phyloP scores from a whole-genome alignment of 2,888 invertebrate genomes.

The Cantharis rustica region DNA sequence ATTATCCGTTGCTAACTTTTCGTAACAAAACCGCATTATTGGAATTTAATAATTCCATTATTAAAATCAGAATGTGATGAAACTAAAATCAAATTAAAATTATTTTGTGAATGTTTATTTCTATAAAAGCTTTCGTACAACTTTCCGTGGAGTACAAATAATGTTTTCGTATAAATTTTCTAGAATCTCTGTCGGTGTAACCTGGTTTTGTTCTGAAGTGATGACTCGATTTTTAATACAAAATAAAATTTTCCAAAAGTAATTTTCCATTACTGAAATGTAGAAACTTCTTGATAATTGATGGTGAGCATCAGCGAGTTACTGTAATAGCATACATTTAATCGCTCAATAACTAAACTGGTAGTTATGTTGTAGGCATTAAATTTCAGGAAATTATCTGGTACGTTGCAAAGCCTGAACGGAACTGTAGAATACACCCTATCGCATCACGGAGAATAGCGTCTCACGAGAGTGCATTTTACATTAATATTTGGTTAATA shows the following conservation, averaged over 20 bases:
- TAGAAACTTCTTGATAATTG: neutral
- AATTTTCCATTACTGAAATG: neutral
- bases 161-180: too few species aligned
- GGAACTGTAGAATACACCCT: neutral
- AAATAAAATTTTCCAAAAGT: neutral
- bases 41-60: too few species aligned
- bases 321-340: neutral
- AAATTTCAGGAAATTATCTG: neutral
- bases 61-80: too few species aligned
- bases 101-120: too few species aligned
- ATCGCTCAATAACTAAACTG: neutral
- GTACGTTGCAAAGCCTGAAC: neutral
- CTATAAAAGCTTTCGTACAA: too few species aligned
- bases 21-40: too few species aligned
- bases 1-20: too few species aligned
- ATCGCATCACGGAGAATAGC: neutral
- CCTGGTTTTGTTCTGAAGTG: neutral
- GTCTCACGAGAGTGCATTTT: neutral
- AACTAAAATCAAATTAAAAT: too few species aligned
- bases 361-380: slow-evolving; percentile 1
- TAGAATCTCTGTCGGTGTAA: neutral
- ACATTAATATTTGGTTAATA: neutral
- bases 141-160: too few species aligned
- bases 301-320: neutral
- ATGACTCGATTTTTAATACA: neutral